Percentiles rank a stretch among this genome's conserved stretches.
Conservation (phyloP, 2,113 vertebrate genomes). For the Thunnus maccoyii region DNA sequence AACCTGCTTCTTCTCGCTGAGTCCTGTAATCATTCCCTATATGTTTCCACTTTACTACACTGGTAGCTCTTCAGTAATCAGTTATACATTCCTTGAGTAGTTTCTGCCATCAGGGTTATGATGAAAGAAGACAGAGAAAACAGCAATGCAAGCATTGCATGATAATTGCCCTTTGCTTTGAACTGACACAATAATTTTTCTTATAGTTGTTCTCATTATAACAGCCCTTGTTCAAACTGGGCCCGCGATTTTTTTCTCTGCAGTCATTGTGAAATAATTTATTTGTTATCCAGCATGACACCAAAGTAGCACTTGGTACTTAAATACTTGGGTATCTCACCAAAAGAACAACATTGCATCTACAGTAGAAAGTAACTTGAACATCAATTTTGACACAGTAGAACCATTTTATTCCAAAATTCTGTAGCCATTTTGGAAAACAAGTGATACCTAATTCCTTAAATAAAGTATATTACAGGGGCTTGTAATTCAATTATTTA, state of each 20-base stretch:
- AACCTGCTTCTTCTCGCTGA: conserved; percentile 14
- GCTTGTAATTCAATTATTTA: conserved; percentile 50
- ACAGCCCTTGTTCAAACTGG: conserved; percentile 65
- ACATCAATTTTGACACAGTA: conserved; percentile 37
- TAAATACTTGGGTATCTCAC: conserved; percentile 26
- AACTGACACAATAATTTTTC: conserved; percentile 65
- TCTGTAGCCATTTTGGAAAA: conserved; percentile 45
- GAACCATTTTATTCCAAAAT: conserved; percentile 50
- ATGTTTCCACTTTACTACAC: conserved; percentile 26
- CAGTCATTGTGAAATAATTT: conserved; percentile 57
- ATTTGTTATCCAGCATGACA: conserved; percentile 53
- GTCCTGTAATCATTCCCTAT: conserved; percentile 41
- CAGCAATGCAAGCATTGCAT: conserved; percentile 58
- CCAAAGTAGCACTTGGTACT: conserved; percentile 30
- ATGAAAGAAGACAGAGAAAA: conserved; percentile 66
- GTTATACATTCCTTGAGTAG: conserved; percentile 40
- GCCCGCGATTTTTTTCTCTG: conserved; percentile 30
- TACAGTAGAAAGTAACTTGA: conserved; percentile 33
- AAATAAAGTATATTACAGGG: conserved; percentile 41
- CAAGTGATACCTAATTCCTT: conserved; percentile 39
- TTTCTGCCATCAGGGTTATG: conserved; percentile 55
- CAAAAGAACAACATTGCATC: conserved; percentile 4
- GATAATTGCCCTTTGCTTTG: conserved; percentile 69
- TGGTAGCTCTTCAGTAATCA: conserved; percentile 46
- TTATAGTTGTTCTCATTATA: conserved; percentile 68